These are phyloP conservation scores for Amia ocellicauda DNA, from an alignment of 2,113 vertebrate genomes.

Conservation along the genomic window DNA sequence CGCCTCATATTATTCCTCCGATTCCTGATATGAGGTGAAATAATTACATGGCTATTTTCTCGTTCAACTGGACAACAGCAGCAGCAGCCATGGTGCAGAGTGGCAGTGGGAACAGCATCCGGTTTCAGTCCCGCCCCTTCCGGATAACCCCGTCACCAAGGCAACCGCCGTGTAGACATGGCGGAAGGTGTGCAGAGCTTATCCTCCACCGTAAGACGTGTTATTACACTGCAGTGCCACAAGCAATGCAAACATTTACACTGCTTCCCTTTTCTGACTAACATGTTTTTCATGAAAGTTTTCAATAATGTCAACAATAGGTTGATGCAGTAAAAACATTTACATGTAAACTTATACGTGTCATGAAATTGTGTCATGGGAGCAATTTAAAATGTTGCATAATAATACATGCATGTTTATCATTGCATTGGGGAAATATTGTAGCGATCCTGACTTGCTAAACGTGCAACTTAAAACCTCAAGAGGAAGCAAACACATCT, in stretches of 20 bases:
- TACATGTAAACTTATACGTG: not conserved
- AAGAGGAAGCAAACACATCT: too few relatives aligned
- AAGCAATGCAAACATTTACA: not conserved
- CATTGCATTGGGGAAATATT: too few relatives aligned
- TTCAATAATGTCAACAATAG: constrained; percentile 1
- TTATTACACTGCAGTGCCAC: not conserved
- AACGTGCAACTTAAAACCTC: too few relatives aligned
- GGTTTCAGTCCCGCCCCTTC: constrained; percentile 11
- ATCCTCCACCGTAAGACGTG: too few relatives aligned
- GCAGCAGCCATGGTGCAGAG: constrained; percentile 14
- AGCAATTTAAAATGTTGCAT: too few relatives aligned
- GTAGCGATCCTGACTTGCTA: too few relatives aligned
- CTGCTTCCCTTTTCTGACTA: not conserved
- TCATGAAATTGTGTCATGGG: too few relatives aligned
- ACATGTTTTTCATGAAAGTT: not conserved
- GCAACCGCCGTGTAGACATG: not conserved
- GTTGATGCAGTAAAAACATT: not conserved
- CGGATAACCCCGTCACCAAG: constrained; percentile 12
- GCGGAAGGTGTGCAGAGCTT: not conserved
- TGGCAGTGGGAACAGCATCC: constrained; percentile 13
- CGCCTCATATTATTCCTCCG: not conserved
- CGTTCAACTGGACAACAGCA: not conserved
- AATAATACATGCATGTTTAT: too few relatives aligned
- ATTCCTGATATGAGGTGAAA: not conserved
- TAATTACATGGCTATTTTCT: not conserved